Percentiles rank a stretch among this genome's conserved stretches.
Evolutionary conservation across 35 echinoderm and acorn worm species (phyloP).

Genomic region (Ophioderma brevispina): DNA sequence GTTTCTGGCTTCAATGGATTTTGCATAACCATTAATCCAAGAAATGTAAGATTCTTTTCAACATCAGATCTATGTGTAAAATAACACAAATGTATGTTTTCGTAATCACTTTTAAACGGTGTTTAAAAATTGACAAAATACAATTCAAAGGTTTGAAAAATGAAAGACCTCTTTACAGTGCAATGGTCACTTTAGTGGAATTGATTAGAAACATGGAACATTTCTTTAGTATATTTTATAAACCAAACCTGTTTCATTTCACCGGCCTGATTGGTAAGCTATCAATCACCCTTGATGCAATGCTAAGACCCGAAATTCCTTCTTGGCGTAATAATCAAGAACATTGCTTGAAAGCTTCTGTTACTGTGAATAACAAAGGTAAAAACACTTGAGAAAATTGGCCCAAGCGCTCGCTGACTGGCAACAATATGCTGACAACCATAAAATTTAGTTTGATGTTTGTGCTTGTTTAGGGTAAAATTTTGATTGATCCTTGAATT

Average conservation of each 20-base stretch:
- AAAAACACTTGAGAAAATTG: neutral
- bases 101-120: too few relatives aligned
- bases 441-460: too few relatives aligned
- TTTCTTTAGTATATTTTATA: neutral
- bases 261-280: slow-evolving; percentile 10
- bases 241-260: slow-evolving; percentile 32
- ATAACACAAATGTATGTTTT: too few relatives aligned
- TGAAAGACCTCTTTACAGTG: too few relatives aligned
- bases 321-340: slow-evolving; percentile 41
- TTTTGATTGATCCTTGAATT: too few relatives aligned
- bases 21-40: slow-evolving; percentile 63
- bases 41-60: slow-evolving; percentile 49
- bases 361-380: slow-evolving; percentile 51
- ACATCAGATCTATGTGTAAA: slow-evolving; percentile 28
- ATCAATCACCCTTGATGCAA: slow-evolving; percentile 64
- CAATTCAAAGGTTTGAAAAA: too few relatives aligned
- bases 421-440: too few relatives aligned
- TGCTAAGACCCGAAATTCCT: slow-evolving; percentile 66
- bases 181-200: too few relatives aligned
- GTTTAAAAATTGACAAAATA: too few relatives aligned
- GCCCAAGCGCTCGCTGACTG: too few relatives aligned
- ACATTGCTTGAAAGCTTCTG: slow-evolving; percentile 62
- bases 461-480: too few relatives aligned
- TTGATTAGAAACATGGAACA: neutral
- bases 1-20: slow-evolving; percentile 77